These are phyloP conservation scores for Neuroscelio doddi DNA, from an alignment of 2,888 invertebrate species.

Conservation along the genomic window DNA sequence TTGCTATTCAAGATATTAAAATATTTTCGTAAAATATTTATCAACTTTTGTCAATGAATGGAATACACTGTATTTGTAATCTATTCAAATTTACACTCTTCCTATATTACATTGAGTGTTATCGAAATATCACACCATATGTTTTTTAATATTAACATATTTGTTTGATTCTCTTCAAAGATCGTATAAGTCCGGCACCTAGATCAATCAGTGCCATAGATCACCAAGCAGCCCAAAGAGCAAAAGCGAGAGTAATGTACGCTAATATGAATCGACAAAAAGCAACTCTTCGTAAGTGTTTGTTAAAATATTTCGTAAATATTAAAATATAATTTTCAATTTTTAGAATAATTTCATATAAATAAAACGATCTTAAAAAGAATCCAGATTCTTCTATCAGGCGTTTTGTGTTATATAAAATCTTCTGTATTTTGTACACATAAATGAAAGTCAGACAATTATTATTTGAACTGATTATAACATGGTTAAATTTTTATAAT, in stretches of 20 bases:
- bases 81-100: neutral
- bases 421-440: too few relatives aligned
- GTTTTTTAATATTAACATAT: neutral
- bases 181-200: conserved; percentile 59
- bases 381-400: neutral
- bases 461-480: too few relatives aligned
- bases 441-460: too few relatives aligned
- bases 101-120: conserved; percentile 14
- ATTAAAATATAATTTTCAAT: too few relatives aligned
- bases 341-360: too few relatives aligned
- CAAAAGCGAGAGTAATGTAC: conserved; percentile 87
- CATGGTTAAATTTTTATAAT: conserved; percentile 3
- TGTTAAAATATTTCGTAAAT: conserved; percentile 15
- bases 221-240: conserved; percentile 91
- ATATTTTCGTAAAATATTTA: too few relatives aligned
- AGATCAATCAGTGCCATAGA: conserved; percentile 96
- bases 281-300: conserved; percentile 83
- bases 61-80: neutral
- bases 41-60: neutral
- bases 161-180: conserved; percentile 41
- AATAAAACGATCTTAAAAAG: too few relatives aligned
- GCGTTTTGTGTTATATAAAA: too few relatives aligned
- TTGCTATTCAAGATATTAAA: too few relatives aligned
- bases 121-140: neutral
- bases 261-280: conserved; percentile 86